phyloP scores from a whole-genome alignment of 2,797 vertebrate genomes.

The Hypotaenidia philippensis region DNA sequence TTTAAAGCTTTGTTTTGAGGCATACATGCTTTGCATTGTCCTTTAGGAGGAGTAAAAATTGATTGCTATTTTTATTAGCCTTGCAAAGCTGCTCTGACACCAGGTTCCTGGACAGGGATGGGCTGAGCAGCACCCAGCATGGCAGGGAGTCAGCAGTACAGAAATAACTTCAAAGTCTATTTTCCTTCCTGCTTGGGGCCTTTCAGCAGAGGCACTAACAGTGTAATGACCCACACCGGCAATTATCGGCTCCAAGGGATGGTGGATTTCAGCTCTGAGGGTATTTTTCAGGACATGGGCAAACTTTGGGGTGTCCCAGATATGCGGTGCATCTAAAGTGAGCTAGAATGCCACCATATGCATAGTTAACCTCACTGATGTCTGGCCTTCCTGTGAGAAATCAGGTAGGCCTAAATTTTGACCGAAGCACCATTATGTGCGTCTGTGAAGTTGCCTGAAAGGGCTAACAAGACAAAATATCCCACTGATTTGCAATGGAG shows the following conservation, averaged over 20 bases:
- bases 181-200: not conserved
- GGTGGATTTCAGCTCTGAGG: not conserved
- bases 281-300: not conserved
- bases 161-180: not conserved
- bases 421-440: not conserved
- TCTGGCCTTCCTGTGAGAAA: not conserved
- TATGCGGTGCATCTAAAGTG: not conserved
- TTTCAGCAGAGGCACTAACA: not conserved
- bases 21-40: not conserved
- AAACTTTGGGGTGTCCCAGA: not conserved
- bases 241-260: not conserved
- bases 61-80: constrained; percentile 37
- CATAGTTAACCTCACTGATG: not conserved
- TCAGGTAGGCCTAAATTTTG: not conserved
- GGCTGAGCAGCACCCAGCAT: not conserved
- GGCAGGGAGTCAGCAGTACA: not conserved
- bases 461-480: not conserved
- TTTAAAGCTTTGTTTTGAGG: constrained; percentile 28
- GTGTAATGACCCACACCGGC: not conserved
- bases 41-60: constrained; percentile 36
- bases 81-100: constrained; percentile 1
- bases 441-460: not conserved
- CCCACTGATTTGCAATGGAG: not conserved
- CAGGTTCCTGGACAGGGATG: not conserved
- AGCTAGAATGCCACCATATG: not conserved